Evolutionary conservation across 2,113 vertebrate genomes (phyloP).

Genomic region (Gadus macrocephalus): DNA sequence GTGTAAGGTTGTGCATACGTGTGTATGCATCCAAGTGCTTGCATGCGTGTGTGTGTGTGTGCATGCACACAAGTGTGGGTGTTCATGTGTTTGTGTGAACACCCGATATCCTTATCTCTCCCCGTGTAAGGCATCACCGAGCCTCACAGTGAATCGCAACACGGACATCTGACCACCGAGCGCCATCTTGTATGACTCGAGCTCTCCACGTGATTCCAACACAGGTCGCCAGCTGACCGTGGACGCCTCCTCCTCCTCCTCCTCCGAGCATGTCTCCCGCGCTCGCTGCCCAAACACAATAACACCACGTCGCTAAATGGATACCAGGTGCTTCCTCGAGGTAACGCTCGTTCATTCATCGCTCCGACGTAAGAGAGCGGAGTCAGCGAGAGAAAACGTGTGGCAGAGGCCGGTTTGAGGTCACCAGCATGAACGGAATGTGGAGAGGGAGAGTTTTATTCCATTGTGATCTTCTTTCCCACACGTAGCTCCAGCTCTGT

Average conservation of each 20-base stretch:
- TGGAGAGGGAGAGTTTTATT: background rate
- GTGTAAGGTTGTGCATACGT: background rate
- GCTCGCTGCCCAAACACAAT: slow-evolving; percentile 54
- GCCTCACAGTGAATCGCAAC: no score
- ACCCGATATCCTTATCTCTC: no score
- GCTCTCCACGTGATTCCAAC: slow-evolving; percentile 39
- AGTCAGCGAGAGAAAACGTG: slow-evolving; percentile 16
- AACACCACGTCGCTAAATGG: slow-evolving; percentile 51
- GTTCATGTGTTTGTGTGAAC: background rate
- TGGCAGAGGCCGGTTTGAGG: slow-evolving; percentile 22
- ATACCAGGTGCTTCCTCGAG: slow-evolving; percentile 63
- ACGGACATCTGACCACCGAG: no score
- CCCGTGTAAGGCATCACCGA: no score
- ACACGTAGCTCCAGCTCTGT: background rate
- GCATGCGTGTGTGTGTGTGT: background rate
- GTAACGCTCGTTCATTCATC: slow-evolving; percentile 24
- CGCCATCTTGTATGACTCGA: slow-evolving; percentile 22
- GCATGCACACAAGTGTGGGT: background rate
- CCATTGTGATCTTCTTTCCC: background rate
- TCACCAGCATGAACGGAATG: slow-evolving; percentile 6
- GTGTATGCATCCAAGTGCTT: background rate
- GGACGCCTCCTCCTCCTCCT: slow-evolving; percentile 25
- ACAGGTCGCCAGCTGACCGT: slow-evolving; percentile 31
- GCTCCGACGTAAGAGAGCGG: slow-evolving; percentile 19
- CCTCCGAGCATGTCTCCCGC: slow-evolving; percentile 29